phyloP scores from a whole-genome alignment of 2,797 vertebrate genomes.

The Ctenochaetus hawaiiensis region DNA sequence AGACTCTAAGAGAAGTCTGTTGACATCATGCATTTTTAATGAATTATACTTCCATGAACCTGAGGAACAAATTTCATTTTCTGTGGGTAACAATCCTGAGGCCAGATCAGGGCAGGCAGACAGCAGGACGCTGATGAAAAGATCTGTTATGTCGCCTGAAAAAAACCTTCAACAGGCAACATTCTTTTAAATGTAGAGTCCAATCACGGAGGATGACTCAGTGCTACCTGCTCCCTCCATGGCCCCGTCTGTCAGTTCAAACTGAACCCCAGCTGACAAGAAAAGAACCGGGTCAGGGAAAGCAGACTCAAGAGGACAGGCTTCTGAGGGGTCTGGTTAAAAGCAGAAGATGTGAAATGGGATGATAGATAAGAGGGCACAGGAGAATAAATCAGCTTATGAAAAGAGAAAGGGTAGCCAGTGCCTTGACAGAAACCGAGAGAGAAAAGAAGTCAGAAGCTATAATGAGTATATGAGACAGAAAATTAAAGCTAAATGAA shows the following conservation, averaged over 20 bases:
- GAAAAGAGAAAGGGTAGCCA: constrained; percentile 15
- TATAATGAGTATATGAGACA: not conserved
- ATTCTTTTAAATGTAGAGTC: constrained; percentile 16
- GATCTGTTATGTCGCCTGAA: not conserved
- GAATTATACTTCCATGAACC: constrained; percentile 6
- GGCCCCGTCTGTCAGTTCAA: constrained; percentile 37
- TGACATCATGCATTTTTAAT: constrained; percentile 44
- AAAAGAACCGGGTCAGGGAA: constrained; percentile 28
- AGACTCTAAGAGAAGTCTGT: constrained; percentile 8
- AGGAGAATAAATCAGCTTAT: constrained; percentile 29
- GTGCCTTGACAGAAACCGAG: not conserved
- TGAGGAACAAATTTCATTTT: not conserved
- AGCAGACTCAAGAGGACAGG: not conserved
- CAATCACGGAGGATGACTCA: constrained; percentile 39
- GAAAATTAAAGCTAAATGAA: constrained; percentile 10
- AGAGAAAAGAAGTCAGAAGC: constrained; percentile 23
- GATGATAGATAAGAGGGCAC: constrained; percentile 17
- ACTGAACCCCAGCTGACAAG: constrained; percentile 26
- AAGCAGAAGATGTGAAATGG: constrained; percentile 30
- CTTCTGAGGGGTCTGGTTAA: constrained; percentile 13
- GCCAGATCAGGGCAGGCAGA: not conserved
- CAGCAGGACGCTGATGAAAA: constrained; percentile 1
- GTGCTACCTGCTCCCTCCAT: constrained; percentile 32
- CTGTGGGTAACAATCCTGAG: not conserved
- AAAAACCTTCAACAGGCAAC: constrained; percentile 10